Conservation (phyloP, 2,113 vertebrate species). For the Hippoglossus stenolepis region DNA sequence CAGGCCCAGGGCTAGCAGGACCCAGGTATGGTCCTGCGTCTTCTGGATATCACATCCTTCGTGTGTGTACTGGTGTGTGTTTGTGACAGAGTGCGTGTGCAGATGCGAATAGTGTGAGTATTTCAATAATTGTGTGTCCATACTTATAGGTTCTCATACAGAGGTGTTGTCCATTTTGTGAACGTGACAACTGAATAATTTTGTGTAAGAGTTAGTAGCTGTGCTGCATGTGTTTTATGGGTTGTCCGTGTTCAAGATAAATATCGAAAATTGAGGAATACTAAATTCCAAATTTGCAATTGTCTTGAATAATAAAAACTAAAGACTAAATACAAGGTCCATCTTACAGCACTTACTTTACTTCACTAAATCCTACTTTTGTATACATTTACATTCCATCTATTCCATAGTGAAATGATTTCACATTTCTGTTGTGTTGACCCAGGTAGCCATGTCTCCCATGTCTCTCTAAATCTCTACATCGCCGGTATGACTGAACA, state of each 20-base stretch:
- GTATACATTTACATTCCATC: neutral
- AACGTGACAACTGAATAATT: neutral
- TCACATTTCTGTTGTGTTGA: too few species aligned
- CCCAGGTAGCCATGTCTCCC: neutral
- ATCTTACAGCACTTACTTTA: too few species aligned
- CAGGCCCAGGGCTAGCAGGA: slow-evolving; percentile 85
- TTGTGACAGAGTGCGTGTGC: slow-evolving; percentile 24
- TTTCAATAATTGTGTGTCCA: slow-evolving; percentile 16
- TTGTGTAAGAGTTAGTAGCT: neutral
- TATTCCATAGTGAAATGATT: too few species aligned
- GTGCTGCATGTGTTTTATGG: neutral
- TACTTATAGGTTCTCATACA: neutral
- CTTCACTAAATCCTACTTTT: neutral
- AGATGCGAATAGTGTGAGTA: neutral
- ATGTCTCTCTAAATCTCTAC: neutral
- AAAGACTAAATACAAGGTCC: too few species aligned
- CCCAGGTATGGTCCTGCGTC: slow-evolving; percentile 76
- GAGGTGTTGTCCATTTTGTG: neutral
- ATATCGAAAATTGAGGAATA: neutral
- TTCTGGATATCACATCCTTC: slow-evolving; percentile 57
- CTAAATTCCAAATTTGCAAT: too few species aligned
- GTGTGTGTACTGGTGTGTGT: slow-evolving; percentile 23
- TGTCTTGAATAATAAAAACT: too few species aligned
- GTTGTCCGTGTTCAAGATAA: too few species aligned
- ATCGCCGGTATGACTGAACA: neutral